These are phyloP conservation scores for Sogatella furcifera DNA, from an alignment of 1,140 invertebrate species.

Conservation along the genomic window DNA sequence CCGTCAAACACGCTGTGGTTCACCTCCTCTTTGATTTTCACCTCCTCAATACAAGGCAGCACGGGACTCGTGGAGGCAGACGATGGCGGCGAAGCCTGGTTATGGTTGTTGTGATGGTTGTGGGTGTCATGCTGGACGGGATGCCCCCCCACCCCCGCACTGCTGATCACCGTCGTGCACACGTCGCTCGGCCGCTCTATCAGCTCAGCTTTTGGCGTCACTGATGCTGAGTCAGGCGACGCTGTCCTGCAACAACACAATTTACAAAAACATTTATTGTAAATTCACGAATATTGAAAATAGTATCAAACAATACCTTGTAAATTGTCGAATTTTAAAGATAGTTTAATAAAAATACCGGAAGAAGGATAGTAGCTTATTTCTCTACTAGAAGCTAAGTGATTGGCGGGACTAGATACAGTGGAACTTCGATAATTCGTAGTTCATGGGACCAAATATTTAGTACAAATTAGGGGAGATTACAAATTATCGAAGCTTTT, in stretches of 20 bases:
- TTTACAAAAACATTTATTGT: neutral
- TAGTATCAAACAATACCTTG: neutral
- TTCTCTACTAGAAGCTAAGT: too few species aligned
- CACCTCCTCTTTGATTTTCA: conserved; percentile 37
- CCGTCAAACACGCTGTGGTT: conserved; percentile 43
- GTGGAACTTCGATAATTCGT: too few species aligned
- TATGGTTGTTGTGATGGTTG: too few species aligned
- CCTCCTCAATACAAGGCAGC: conserved; percentile 28
- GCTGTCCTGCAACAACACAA: conserved; percentile 22
- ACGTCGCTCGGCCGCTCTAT: conserved; percentile 20
- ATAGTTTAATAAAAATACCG: too few species aligned
- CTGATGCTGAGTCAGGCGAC: conserved; percentile 29
- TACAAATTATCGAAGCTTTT: too few species aligned
- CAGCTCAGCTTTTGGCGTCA: conserved; percentile 32
- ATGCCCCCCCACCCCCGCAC: conserved; percentile 29
- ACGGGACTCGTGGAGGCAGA: conserved; percentile 27
- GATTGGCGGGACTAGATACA: too few species aligned
- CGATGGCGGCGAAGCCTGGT: conserved; percentile 29
- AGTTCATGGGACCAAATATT: too few species aligned
- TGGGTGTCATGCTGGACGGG: neutral
- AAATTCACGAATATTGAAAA: neutral
- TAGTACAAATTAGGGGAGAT: too few species aligned
- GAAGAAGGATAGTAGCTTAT: too few species aligned
- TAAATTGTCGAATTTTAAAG: too few species aligned
- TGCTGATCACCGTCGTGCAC: neutral